phyloP scores from a whole-genome alignment of 2,888 invertebrate species.

The Bhutanitis thaidina region DNA sequence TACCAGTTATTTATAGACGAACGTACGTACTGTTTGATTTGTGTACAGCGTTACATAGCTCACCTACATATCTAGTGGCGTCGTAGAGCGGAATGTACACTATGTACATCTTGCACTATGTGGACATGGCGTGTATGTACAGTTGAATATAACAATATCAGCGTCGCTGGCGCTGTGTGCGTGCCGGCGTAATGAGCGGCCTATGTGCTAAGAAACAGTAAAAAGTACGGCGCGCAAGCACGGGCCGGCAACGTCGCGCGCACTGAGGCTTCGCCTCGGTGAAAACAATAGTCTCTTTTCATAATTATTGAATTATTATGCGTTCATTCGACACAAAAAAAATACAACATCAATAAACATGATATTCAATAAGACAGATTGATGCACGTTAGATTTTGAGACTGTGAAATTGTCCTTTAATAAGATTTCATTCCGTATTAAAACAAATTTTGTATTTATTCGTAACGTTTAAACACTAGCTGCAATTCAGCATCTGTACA shows the following conservation, averaged over 20 bases:
- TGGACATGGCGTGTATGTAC: conserved; percentile 43
- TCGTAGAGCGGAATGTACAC: conserved; percentile 68
- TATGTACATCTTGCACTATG: conserved; percentile 73
- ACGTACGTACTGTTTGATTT: conserved; percentile 63
- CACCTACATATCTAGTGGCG: conserved; percentile 69
- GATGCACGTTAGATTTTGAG: too few species aligned
- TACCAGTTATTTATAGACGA: conserved; percentile 65
- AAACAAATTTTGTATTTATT: too few species aligned
- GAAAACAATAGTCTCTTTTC: conserved; percentile 70
- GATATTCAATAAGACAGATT: too few species aligned
- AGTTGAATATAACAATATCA: conserved; percentile 57
- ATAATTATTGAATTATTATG: conserved; percentile 48
- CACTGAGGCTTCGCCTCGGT: conserved; percentile 63
- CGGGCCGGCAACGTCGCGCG: conserved; percentile 71
- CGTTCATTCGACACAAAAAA: conserved; percentile 10
- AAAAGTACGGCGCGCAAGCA: conserved; percentile 80
- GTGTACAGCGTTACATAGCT: conserved; percentile 60
- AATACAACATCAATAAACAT: not conserved
- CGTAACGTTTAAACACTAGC: too few species aligned
- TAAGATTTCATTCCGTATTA: too few species aligned
- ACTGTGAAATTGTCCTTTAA: too few species aligned
- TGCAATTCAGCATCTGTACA: too few species aligned
- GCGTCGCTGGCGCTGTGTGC: conserved; percentile 34
- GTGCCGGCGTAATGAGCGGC: conserved; percentile 67
- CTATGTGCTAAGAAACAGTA: conserved; percentile 81